Evolutionary conservation across 2,888 invertebrate genomes (phyloP), one percentile per base, ranked within the genome.

Genomic region (Cheilosia variabilis): DNA sequence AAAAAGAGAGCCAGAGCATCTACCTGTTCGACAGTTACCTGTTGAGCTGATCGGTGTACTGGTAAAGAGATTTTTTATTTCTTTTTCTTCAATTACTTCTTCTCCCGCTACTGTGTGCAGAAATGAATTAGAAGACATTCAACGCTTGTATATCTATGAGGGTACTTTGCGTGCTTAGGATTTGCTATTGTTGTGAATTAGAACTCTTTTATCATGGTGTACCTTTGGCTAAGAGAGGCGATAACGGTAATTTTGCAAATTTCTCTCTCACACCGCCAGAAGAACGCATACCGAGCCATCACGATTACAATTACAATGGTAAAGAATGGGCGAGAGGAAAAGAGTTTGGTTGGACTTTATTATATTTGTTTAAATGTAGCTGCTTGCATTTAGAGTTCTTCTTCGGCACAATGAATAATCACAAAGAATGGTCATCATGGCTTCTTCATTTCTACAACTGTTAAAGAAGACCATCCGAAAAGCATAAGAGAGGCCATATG

Each of bases 1-100:
- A 88, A 88, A 87, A 88, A 88, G 89, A 89, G 89, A 84, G 47
- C 87, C 89, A 89, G 89, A 84, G 47, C 87, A 89, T 72, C 80
- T 86, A 81, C 86, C 86, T 86, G 86, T 77, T 80, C 52, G 43
- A 53, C 17, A 17, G n/a, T 72, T 81, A 86, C 86, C 86, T 86
- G 86, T 86, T 86, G 71, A 79, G 60, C 69, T 37, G 53, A 50
- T 41, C 31, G 10, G 24, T 41, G 27, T 13, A 19, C 19, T 22
- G 13, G 13, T 22, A 9, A 76, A 86, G 84, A 86, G 86, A 80
- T 57, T 27, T 72, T 15, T 19, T 72, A 15, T 19, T 22, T 13
- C 13, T 72, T n/a, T 19, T 22, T 13, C 13, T 52, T 73, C 77
- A 68, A 68, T 83, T 73, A 50, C 45, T 45, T 9, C n/a, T 52